These are phyloP conservation scores for Cranoglanis bouderius DNA, from an alignment of 2,113 vertebrate genomes.

Conservation along the genomic window DNA sequence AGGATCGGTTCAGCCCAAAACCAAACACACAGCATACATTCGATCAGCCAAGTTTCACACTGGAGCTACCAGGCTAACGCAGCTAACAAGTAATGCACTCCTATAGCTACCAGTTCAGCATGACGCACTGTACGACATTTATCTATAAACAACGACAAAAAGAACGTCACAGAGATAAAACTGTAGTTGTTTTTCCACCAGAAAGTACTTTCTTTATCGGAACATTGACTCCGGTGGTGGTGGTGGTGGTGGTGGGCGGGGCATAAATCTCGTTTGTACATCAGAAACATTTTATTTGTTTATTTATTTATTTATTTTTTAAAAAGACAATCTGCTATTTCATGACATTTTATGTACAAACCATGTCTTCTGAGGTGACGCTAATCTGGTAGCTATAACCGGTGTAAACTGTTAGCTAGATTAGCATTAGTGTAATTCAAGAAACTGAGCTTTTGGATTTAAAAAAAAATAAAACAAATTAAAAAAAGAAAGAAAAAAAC, in stretches of 20 bases:
- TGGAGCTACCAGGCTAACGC: not conserved
- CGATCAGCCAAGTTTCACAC: not conserved
- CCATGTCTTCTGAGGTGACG: not conserved
- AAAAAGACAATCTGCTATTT: not conserved
- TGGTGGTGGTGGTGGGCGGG: not conserved
- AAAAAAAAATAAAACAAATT: not conserved
- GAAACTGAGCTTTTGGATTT: not conserved
- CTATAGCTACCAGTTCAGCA: conserved; percentile 20
- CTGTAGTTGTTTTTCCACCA: not conserved
- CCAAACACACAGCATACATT: conserved; percentile 1
- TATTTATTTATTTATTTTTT: no score
- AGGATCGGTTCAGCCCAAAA: not conserved
- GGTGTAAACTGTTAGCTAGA: not conserved
- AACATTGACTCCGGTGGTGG: no score
- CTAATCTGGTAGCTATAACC: conserved; percentile 21
- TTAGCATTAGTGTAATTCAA: conserved; percentile 11
- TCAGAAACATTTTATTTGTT: not conserved
- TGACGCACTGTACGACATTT: no score
- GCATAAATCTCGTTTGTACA: not conserved
- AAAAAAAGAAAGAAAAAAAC: no score
- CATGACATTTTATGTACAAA: not conserved
- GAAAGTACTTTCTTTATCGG: not conserved
- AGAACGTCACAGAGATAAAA: not conserved
- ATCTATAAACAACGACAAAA: not conserved
- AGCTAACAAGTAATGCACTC: not conserved